Conservation (phyloP, 2,888 invertebrate genomes). For the Xestia xanthographa region DNA sequence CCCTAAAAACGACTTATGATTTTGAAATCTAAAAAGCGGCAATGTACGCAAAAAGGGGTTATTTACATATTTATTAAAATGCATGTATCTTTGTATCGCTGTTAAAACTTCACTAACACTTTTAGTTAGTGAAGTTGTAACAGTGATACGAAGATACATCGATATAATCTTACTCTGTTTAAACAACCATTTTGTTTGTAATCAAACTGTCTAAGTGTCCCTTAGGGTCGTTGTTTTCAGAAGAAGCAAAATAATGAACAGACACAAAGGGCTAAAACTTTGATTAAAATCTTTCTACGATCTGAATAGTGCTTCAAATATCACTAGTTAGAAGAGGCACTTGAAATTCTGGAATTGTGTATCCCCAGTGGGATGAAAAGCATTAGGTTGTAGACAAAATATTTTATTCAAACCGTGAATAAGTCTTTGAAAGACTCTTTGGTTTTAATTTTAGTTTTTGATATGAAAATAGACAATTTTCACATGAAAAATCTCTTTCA, state of each 20-base stretch:
- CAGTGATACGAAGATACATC: background rate
- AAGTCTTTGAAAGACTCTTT: slow-evolving; percentile 15
- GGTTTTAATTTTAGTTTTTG: slow-evolving; percentile 5
- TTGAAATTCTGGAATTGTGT: slow-evolving; percentile 46
- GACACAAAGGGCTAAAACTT: slow-evolving; percentile 17
- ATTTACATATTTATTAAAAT: no score
- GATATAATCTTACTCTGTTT: background rate
- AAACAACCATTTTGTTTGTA: background rate
- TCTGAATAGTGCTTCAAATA: slow-evolving; percentile 45
- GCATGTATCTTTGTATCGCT: no score
- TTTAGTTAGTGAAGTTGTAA: background rate
- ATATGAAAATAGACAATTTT: slow-evolving; percentile 1
- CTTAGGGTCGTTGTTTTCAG: slow-evolving; percentile 5
- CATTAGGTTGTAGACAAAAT: slow-evolving; percentile 46
- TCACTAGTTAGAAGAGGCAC: slow-evolving; percentile 37
- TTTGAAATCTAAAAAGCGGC: background rate
- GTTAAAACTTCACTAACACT: no score
- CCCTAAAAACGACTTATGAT: background rate
- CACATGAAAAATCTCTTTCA: background rate
- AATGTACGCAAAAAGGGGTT: background rate
- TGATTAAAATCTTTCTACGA: slow-evolving; percentile 26
- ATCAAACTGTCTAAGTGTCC: slow-evolving; percentile 11
- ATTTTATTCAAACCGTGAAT: slow-evolving; percentile 43
- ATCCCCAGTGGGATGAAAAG: slow-evolving; percentile 39
- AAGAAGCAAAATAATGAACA: slow-evolving; percentile 10